phyloP scores from a whole-genome alignment of 2,888 invertebrate genomes.

The Xanthorhoe designata region DNA sequence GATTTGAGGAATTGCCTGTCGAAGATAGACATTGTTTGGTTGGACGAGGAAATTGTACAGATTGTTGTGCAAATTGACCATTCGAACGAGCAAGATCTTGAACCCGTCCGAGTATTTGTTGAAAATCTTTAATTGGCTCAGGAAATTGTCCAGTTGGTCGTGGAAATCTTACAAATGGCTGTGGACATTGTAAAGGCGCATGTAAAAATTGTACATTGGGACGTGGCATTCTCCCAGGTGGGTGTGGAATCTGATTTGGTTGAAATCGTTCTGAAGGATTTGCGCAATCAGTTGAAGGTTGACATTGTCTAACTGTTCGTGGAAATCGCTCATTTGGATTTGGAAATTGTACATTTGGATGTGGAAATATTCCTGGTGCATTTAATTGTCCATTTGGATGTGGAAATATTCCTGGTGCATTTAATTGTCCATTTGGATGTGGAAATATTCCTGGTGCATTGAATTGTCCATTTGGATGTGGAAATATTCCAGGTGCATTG shows the following conservation, averaged over 20 bases:
- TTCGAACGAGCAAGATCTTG: neutral
- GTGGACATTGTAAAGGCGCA: neutral
- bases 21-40: neutral
- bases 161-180: neutral
- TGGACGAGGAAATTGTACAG: neutral
- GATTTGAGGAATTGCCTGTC: neutral
- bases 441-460: neutral
- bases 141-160: neutral
- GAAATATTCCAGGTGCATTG: too few relatives aligned
- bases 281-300: too few relatives aligned
- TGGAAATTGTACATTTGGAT: too few relatives aligned
- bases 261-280: too few relatives aligned
- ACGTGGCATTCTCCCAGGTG: neutral
- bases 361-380: too few relatives aligned
- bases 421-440: neutral
- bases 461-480: too few relatives aligned
- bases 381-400: neutral
- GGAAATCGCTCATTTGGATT: too few relatives aligned
- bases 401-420: neutral
- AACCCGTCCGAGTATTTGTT: neutral
- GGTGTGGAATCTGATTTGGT: neutral
- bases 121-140: neutral
- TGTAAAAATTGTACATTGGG: neutral
- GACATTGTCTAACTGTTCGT: too few relatives aligned
- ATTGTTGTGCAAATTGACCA: neutral